Evolutionary conservation across 1,140 invertebrate species (phyloP).

Genomic region (Drosophila kanapiae): DNA sequence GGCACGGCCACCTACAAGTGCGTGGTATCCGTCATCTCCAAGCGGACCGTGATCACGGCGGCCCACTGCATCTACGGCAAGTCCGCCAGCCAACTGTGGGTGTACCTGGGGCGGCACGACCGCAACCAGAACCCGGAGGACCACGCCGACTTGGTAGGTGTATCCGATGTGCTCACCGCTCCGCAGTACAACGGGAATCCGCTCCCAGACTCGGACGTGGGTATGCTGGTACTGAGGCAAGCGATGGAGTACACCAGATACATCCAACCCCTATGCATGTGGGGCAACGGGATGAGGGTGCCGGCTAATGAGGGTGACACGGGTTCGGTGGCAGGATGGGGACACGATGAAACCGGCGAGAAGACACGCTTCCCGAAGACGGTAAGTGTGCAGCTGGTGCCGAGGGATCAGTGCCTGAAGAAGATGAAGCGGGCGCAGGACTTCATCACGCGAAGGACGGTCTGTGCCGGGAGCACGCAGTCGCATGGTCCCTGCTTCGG

Average conservation of each 20-base stretch:
- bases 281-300: not conserved
- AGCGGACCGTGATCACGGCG: slow-evolving; percentile 19
- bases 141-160: not conserved
- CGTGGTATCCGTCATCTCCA: slow-evolving; percentile 20
- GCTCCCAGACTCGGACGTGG: slow-evolving; percentile 12
- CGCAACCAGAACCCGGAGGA: slow-evolving; percentile 8
- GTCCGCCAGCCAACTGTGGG: slow-evolving; percentile 4
- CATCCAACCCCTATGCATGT: slow-evolving; percentile 16
- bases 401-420: slow-evolving; percentile 9
- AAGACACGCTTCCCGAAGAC: slow-evolving; percentile 10
- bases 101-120: slow-evolving; percentile 17
- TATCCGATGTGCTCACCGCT: slow-evolving; percentile 8
- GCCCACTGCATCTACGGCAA: slow-evolving; percentile 23
- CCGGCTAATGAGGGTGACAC: slow-evolving; percentile 1
- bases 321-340: slow-evolving; percentile 16
- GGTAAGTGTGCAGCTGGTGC: slow-evolving; percentile 18
- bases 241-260: slow-evolving; percentile 18
- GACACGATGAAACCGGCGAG: not conserved
- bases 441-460: slow-evolving; percentile 5
- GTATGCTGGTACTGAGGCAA: not conserved
- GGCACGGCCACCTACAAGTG: slow-evolving; percentile 10
- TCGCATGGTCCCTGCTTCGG: slow-evolving; percentile 20
- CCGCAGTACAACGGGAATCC: slow-evolving; percentile 1
- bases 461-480: slow-evolving; percentile 6
- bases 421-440: slow-evolving; percentile 15